These are phyloP conservation scores for Eumeta japonica DNA, from an alignment of 1,140 invertebrate genomes.

Conservation along the genomic window DNA sequence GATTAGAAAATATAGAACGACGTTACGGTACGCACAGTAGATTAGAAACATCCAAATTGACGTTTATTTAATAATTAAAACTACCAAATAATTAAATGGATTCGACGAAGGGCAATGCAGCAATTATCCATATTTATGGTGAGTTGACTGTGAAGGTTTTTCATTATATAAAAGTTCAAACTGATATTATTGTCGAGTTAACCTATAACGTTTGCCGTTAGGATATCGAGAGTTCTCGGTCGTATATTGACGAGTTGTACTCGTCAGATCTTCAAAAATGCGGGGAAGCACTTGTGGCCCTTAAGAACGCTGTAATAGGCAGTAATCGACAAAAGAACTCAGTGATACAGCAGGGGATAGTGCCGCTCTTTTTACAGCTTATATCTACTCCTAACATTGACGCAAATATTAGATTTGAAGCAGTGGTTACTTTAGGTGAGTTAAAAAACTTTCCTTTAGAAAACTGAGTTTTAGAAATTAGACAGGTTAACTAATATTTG, in stretches of 20 bases:
- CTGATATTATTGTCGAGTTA: slow-evolving; percentile 14
- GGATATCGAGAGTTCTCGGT: slow-evolving; percentile 82
- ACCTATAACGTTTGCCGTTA: slow-evolving; percentile 53
- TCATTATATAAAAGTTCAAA: too few relatives aligned
- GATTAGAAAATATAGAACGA: too few relatives aligned
- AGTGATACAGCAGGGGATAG: slow-evolving; percentile 82
- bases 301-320: slow-evolving; percentile 90
- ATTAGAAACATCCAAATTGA: too few relatives aligned
- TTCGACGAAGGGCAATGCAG: too few relatives aligned
- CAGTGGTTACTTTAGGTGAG: slow-evolving; percentile 64
- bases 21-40: too few relatives aligned
- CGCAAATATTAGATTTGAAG: slow-evolving; percentile 69
- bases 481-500: too few relatives aligned
- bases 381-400: slow-evolving; percentile 70
- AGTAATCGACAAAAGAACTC: slow-evolving; percentile 85
- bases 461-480: too few relatives aligned
- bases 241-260: slow-evolving; percentile 80
- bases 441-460: too few relatives aligned
- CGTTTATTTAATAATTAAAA: too few relatives aligned
- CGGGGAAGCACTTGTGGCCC: slow-evolving; percentile 45
- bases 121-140: slow-evolving; percentile 63
- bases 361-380: slow-evolving; percentile 78
- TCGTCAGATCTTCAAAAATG: slow-evolving; percentile 67
- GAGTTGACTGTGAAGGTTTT: too few relatives aligned
- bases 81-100: too few relatives aligned